phyloP scores from a whole-genome alignment of 2,797 vertebrate species.

The Catostomus latipinnis region DNA sequence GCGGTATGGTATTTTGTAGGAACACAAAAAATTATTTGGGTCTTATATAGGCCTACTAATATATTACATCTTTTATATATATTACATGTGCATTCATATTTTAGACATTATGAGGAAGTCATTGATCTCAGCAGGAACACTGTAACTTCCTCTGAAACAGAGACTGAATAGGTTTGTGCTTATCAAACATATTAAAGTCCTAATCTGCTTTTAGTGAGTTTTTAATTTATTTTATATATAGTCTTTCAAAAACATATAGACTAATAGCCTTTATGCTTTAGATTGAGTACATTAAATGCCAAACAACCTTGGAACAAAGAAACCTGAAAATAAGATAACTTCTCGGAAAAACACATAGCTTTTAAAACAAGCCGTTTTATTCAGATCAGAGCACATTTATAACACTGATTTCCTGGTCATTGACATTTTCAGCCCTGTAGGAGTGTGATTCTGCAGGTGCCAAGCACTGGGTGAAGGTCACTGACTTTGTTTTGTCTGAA shows the following conservation, averaged over 20 bases:
- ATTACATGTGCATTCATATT: slow-evolving; percentile 7
- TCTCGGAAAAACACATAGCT: background rate
- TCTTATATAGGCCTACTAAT: no score
- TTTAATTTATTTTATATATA: background rate
- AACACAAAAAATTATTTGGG: no score
- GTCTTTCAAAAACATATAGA: slow-evolving; percentile 30
- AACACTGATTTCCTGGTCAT: slow-evolving; percentile 24
- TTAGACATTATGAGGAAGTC: background rate
- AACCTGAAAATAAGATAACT: slow-evolving; percentile 13
- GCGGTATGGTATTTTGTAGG: no score
- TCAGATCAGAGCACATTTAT: background rate
- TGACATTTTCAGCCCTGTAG: background rate
- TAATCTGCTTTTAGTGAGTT: background rate
- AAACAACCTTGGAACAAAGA: slow-evolving; percentile 12
- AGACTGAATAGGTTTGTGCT: background rate
- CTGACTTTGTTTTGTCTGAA: background rate
- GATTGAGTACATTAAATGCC: slow-evolving; percentile 5
- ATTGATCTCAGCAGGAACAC: slow-evolving; percentile 1
- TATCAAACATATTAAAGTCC: background rate
- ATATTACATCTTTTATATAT: background rate
- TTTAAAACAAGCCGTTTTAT: background rate
- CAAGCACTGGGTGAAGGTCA: background rate
- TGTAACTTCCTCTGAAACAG: background rate
- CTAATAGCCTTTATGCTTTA: background rate
- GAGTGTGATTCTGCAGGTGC: background rate